Percentiles rank a stretch among this genome's conserved stretches.
These are phyloP conservation scores for Lathronympha strigana DNA, from an alignment of 2,888 invertebrate genomes.

Conservation along the genomic window DNA sequence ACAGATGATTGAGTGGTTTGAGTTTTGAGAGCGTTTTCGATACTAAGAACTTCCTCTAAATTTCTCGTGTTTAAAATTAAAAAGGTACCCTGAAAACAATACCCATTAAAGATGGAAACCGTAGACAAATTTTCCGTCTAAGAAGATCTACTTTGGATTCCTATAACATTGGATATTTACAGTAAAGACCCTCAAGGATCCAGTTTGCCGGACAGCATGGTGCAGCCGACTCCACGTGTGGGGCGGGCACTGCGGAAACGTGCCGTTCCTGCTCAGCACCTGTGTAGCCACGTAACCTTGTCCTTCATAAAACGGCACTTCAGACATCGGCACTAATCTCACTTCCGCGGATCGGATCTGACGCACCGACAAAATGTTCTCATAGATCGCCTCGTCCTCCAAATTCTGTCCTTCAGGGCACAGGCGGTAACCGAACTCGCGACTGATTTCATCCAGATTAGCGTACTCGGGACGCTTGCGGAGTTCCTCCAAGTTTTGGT, in stretches of 20 bases:
- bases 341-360: conserved; percentile 81
- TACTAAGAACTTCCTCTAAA: too few species aligned
- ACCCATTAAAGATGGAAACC: conserved; percentile 9
- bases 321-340: conserved; percentile 80
- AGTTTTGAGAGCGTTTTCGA: too few species aligned
- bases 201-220: conserved; percentile 70
- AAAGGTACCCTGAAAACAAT: neutral
- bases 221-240: conserved; percentile 79
- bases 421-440: conserved; percentile 79
- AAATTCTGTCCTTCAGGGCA: conserved; percentile 82
- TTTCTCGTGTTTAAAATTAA: neutral
- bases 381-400: conserved; percentile 81
- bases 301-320: conserved; percentile 79
- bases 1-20: too few species aligned
- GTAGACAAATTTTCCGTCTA: conserved; percentile 17
- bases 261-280: conserved; percentile 78
- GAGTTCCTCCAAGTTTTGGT: conserved; percentile 77
- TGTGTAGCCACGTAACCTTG: conserved; percentile 81
- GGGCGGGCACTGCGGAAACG: conserved; percentile 81
- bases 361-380: conserved; percentile 80
- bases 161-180: conserved; percentile 61
- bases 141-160: conserved; percentile 21
- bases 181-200: conserved; percentile 71
- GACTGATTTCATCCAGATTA: conserved; percentile 79
- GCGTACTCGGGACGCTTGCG: conserved; percentile 80